Percentiles rank a stretch among this genome's conserved stretches.
phyloP scores from a whole-genome alignment of 2,888 invertebrate species.

The Bombylius discolor region DNA sequence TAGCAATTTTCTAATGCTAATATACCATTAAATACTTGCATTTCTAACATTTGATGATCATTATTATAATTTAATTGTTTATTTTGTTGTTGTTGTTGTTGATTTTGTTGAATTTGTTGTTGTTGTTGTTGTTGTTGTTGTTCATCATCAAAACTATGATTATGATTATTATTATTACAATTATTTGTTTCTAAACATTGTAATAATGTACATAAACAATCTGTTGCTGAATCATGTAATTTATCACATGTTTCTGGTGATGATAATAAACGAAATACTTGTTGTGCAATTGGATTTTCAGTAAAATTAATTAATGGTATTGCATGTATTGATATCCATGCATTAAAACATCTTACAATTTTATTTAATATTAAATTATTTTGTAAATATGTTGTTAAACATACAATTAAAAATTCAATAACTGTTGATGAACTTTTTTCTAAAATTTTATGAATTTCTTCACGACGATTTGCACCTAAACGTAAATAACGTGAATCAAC shows the following conservation, averaged over 20 bases:
- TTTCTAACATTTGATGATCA: slow-evolving; percentile 59
- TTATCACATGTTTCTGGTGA: slow-evolving; percentile 46
- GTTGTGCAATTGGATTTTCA: slow-evolving; percentile 57
- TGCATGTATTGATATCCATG: slow-evolving; percentile 79
- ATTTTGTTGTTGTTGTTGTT: too few species aligned
- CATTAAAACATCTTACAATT: slow-evolving; percentile 74
- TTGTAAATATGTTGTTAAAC: slow-evolving; percentile 49
- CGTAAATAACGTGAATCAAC: slow-evolving; percentile 66
- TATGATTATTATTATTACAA: not conserved
- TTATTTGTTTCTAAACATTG: slow-evolving; percentile 69
- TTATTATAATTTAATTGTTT: slow-evolving; percentile 27
- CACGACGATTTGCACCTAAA: slow-evolving; percentile 82
- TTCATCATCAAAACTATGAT: slow-evolving; percentile 34
- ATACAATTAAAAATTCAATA: slow-evolving; percentile 64
- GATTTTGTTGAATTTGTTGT: too few species aligned
- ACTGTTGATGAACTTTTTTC: slow-evolving; percentile 62
- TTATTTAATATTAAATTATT: slow-evolving; percentile 53
- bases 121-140: not conserved
- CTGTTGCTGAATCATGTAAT: slow-evolving; percentile 81
- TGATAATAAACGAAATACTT: slow-evolving; percentile 56
- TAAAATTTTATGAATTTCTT: slow-evolving; percentile 70
- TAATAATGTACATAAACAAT: slow-evolving; percentile 76
- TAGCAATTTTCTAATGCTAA: slow-evolving; percentile 71
- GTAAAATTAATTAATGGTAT: slow-evolving; percentile 62
- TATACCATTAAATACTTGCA: slow-evolving; percentile 69